Base-by-base conservation (phyloP, 1,140 invertebrate genomes). In the Drosophila ananassae region DNA sequence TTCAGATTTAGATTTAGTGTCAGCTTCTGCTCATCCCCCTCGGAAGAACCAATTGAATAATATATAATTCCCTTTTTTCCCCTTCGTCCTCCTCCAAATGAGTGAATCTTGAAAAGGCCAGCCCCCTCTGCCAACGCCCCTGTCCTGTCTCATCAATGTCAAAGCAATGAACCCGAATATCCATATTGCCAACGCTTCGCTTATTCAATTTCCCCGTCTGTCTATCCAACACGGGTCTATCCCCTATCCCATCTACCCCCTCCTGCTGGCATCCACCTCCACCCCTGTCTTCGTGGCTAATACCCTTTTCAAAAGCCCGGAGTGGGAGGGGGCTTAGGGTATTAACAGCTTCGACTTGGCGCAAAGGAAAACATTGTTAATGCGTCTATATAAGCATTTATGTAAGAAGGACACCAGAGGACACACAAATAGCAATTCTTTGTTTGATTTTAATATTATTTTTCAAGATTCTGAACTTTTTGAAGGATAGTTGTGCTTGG, bases 111-210 rank as follows among this genome's bases (percentile, higher is more conserved):
- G 21, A 24, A 10, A 10, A 22, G 44, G 41, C 41, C 3, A 7
- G 1, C 17, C 41, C 41, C 41, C 7, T 2, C 17, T 44, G 17
- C 6, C 17, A 21, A 24, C 21, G 44, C 44, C 44, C 9, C 44
- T 66, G 66, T 71, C 67, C 63, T 66, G 80, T 77, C 81, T 72
- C 83, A 82, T 87, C 82, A 87, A 89, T 89, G 82, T 87, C 82
- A 79, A 82, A 77, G 69, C 83, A 89, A 89, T 89, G 82, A 89
- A 87, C 82, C 83, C 79, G 80, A 71, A 71, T 71, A 84, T 85
- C 73, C 84, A 77, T 71, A 87, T 87, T 87, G 81, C 73, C 77
- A 84, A 79, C 67, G 67, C 67, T 71, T 71, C 32, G 67, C 67
- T 71, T 71, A 71, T 71, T 69, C 64, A 71, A 71, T 71, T 71